These are phyloP conservation scores for Ptychochromis oligacanthus DNA, from an alignment of 2,113 vertebrate species.

Conservation along the genomic window DNA sequence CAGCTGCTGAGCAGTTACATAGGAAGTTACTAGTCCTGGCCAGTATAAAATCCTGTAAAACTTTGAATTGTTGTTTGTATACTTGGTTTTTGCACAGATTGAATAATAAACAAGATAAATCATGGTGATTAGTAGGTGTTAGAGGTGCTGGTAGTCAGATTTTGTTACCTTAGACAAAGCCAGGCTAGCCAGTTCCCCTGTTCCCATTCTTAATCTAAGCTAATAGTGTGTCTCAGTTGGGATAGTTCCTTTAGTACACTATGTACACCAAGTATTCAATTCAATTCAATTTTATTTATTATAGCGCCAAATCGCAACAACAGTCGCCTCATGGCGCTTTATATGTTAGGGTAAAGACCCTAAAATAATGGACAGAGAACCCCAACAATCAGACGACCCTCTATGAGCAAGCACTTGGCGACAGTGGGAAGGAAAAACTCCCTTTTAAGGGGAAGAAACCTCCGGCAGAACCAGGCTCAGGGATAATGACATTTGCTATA, in stretches of 20 bases:
- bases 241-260: not conserved
- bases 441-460: no score
- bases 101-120: not conserved
- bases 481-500: not conserved
- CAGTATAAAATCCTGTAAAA: not conserved
- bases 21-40: conserved; percentile 5
- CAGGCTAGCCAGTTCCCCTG: not conserved
- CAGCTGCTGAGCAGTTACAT: not conserved
- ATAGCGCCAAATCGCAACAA: no score
- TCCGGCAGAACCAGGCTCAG: no score
- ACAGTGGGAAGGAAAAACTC: no score
- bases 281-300: no score
- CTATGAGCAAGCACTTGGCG: no score
- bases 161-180: not conserved
- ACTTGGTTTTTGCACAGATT: not conserved
- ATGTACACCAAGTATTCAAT: not conserved
- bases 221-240: not conserved
- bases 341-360: no score
- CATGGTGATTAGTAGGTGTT: not conserved
- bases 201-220: not conserved
- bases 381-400: no score
- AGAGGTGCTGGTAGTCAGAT: not conserved
- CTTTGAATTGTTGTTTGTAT: not conserved
- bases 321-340: no score
- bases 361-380: no score